Conservation (phyloP, 1,140 invertebrate genomes). For the Neuroterus valhalla region DNA sequence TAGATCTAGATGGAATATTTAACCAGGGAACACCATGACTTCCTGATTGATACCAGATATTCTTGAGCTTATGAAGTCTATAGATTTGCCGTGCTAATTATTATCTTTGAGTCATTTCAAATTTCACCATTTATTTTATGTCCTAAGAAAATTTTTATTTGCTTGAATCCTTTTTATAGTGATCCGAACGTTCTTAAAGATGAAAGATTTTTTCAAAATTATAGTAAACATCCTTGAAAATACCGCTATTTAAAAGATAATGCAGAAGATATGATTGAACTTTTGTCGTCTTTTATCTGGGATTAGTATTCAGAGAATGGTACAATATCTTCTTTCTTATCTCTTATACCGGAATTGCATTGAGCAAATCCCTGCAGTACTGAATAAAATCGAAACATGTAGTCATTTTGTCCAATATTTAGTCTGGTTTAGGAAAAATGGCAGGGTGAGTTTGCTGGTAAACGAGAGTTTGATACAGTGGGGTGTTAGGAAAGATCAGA, state of each 20-base stretch:
- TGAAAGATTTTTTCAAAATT: too few species aligned
- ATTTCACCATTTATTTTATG: too few species aligned
- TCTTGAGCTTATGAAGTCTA: neutral
- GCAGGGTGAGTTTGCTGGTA: conserved; percentile 1
- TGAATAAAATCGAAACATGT: neutral
- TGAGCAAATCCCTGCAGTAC: neutral
- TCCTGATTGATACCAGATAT: conserved; percentile 14
- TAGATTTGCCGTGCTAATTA: too few species aligned
- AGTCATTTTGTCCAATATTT: neutral
- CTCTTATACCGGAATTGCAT: neutral
- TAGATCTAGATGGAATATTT: conserved; percentile 10
- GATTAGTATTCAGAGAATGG: neutral
- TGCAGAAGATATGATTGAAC: too few species aligned
- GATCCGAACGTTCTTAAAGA: too few species aligned
- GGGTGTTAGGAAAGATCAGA: conserved; percentile 21
- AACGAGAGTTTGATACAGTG: conserved; percentile 7
- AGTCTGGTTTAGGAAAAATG: neutral
- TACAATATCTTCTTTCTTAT: neutral
- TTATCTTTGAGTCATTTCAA: too few species aligned
- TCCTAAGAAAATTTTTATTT: too few species aligned
- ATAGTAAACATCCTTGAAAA: too few species aligned
- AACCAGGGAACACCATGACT: neutral
- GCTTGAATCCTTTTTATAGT: too few species aligned
- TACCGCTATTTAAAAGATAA: too few species aligned
- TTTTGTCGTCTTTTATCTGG: neutral